Evolutionary conservation across 2,888 invertebrate species (phyloP).

Genomic region (Anticlea derivata): DNA sequence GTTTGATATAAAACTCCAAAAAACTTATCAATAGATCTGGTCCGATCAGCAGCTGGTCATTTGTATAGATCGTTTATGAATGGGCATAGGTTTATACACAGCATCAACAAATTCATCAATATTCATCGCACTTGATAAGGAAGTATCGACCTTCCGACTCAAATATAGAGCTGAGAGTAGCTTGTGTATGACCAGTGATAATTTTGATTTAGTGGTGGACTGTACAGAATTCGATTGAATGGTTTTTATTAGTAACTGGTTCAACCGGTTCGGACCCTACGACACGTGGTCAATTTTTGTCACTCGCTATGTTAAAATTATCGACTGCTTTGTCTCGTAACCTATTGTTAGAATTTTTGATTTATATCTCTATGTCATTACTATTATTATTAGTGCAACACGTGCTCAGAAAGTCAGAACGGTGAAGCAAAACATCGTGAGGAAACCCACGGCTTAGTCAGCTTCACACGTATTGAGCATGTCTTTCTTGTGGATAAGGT

Average conservation of each 20-base stretch:
- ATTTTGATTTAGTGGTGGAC: constrained; percentile 36
- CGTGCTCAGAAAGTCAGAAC: no score
- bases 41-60: constrained; percentile 42
- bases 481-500: no score
- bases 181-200: constrained; percentile 9
- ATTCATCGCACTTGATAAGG: constrained; percentile 10
- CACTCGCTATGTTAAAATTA: constrained; percentile 70
- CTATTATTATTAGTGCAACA: no score
- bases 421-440: no score
- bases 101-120: constrained; percentile 29
- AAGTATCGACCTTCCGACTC: background rate
- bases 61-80: constrained; percentile 28
- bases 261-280: constrained; percentile 67
- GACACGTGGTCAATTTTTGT: constrained; percentile 80
- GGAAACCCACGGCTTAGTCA: no score
- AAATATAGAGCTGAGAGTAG: constrained; percentile 4
- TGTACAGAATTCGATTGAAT: constrained; percentile 75
- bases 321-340: constrained; percentile 61
- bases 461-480: no score
- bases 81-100: constrained; percentile 11
- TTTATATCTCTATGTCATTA: constrained; percentile 22
- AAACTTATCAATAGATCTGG: constrained; percentile 38
- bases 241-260: constrained; percentile 75
- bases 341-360: constrained; percentile 19
- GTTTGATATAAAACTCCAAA: constrained; percentile 25